A percentile compares a stretch with the other conserved stretches of the same genome.
Evolutionary conservation across 2,888 invertebrate species (phyloP).

Genomic region (Norana najaformis): DNA sequence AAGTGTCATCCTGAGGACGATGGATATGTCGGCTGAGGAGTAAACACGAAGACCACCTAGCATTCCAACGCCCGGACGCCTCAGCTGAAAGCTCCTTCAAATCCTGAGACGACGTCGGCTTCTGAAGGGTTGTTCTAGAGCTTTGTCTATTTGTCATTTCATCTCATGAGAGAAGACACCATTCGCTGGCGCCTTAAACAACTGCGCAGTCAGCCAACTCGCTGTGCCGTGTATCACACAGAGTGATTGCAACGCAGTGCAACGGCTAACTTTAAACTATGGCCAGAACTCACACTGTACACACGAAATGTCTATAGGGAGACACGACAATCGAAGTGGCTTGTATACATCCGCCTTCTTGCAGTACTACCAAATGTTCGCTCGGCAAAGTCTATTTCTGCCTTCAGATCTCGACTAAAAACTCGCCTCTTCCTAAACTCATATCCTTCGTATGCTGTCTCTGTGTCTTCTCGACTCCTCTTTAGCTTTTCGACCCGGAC

Average conservation of each 20-base stretch:
- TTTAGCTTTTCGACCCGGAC: too few species aligned
- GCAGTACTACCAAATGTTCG: too few species aligned
- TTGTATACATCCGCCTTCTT: too few species aligned
- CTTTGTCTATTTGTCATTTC: neutral
- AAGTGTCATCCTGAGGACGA: neutral
- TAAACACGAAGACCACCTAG: neutral
- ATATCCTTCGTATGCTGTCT: too few species aligned
- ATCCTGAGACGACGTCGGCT: neutral
- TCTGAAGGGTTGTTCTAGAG: neutral
- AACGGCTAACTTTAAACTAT: neutral
- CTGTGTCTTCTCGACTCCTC: too few species aligned
- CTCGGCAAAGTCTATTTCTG: too few species aligned
- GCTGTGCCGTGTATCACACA: neutral
- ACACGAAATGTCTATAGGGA: too few species aligned
- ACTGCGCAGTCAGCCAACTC: neutral
- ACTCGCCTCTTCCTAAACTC: too few species aligned
- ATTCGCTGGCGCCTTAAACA: neutral
- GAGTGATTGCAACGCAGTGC: neutral
- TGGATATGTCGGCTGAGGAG: neutral
- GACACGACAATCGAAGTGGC: too few species aligned
- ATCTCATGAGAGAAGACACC: neutral
- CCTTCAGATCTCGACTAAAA: too few species aligned
- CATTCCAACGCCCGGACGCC: neutral
- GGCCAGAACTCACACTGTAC: too few species aligned
- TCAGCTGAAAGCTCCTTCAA: neutral